Percentiles rank a stretch among this genome's conserved stretches.
Evolutionary conservation across 2,888 invertebrate species (phyloP).

Genomic region (Volucella inanis): DNA sequence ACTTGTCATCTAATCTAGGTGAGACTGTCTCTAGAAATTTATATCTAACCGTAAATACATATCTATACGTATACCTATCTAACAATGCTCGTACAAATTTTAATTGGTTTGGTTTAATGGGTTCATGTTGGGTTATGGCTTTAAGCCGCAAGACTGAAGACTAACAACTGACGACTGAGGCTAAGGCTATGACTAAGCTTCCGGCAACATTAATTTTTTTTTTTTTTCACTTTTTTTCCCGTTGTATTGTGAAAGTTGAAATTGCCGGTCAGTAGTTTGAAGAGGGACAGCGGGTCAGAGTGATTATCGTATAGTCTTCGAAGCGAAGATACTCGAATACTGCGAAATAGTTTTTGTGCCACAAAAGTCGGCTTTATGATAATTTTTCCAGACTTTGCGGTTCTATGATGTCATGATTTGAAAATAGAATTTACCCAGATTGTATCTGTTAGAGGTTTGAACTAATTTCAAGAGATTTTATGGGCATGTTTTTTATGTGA

Average conservation of each 20-base stretch:
- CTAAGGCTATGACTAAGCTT: slow-evolving; percentile 39
- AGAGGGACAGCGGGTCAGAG: slow-evolving; percentile 26
- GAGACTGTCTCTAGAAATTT: slow-evolving; percentile 1
- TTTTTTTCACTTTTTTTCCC: too few species aligned
- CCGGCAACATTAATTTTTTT: slow-evolving; percentile 47
- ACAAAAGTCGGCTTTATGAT: slow-evolving; percentile 12
- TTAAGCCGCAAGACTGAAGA: not conserved
- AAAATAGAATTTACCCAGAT: too few species aligned
- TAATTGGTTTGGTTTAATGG: slow-evolving; percentile 12
- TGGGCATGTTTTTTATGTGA: too few species aligned
- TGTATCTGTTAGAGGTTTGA: too few species aligned
- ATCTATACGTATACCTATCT: not conserved
- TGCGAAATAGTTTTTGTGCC: not conserved
- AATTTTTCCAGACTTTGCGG: slow-evolving; percentile 25
- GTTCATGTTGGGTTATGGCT: not conserved
- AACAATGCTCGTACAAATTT: not conserved
- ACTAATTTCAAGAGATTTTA: too few species aligned
- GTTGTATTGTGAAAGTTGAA: slow-evolving; percentile 43
- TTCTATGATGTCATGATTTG: slow-evolving; percentile 49
- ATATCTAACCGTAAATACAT: not conserved
- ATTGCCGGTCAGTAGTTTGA: slow-evolving; percentile 45
- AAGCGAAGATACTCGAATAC: slow-evolving; percentile 39
- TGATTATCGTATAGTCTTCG: slow-evolving; percentile 18
- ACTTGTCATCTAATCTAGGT: not conserved
- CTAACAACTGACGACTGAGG: slow-evolving; percentile 2